Evolutionary conservation across 2,113 vertebrate species (phyloP).

Genomic region (Mormyrus lacerda): DNA sequence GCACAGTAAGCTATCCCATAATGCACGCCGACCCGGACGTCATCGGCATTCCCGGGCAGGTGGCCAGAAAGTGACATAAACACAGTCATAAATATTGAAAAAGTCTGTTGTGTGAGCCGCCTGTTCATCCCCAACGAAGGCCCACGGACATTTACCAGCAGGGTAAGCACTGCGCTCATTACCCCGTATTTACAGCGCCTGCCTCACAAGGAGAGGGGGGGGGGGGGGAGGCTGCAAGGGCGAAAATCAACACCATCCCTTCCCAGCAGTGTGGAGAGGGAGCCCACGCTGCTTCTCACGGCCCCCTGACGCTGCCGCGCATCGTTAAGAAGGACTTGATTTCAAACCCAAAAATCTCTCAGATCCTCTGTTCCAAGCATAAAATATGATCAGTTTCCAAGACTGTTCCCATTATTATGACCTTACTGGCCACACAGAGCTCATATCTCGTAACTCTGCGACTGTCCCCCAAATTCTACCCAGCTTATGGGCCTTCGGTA

Average conservation of each 20-base stretch:
- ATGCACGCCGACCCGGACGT: background rate
- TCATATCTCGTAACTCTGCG: background rate
- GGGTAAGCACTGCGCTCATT: constrained; percentile 50
- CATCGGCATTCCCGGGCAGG: background rate
- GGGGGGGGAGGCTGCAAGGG: background rate
- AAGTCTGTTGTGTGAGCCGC: background rate
- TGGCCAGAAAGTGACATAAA: background rate
- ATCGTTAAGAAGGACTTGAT: background rate
- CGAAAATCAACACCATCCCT: background rate
- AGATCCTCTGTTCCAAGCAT: background rate
- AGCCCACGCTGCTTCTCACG: background rate
- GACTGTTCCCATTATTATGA: background rate
- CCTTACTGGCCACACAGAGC: background rate
- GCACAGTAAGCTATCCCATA: background rate
- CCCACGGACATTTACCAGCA: constrained; percentile 49
- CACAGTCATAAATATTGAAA: background rate
- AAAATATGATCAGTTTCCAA: background rate
- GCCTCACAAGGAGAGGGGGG: constrained; percentile 32
- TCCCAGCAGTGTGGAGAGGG: background rate
- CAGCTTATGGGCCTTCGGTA: background rate
- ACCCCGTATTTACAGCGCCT: background rate
- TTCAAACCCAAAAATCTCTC: background rate
- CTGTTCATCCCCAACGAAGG: background rate
- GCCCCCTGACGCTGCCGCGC: background rate
- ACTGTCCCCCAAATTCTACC: background rate